Evolutionary conservation across 2,797 vertebrate species (phyloP), one percentile per base, ranked within the genome.

Genomic region (Meda fulgida): DNA sequence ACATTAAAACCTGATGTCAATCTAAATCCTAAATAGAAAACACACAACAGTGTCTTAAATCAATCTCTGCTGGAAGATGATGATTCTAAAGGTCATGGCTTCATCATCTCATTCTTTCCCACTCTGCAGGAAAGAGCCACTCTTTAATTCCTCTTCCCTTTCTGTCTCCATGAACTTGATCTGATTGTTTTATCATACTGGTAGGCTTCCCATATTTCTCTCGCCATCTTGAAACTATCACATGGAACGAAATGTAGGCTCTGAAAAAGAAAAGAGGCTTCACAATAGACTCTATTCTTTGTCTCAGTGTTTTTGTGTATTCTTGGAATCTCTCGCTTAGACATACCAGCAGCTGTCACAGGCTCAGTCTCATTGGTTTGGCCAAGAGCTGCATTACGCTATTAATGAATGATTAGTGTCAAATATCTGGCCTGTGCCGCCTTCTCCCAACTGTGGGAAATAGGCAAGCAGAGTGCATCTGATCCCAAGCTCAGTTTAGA

Each of bases 361-460:
- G 89, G 91, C 91, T 55, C 89, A 90, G 88, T 88, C 82, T 86
- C 83, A 90, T 89, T 93, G 92, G 90, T 83, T 84, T 63, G 58
- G 86, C 60, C 67, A 84, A 86, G 84, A 91, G 87, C 89, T 89
- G 92, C 87, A 92, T 93, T 93, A 90, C 91, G 88, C 93, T 92
- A 94, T 94, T 94, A 95, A 95, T 95, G 94, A 94, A 89, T 95
- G 94, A 95, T 95, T 95, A 95, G 95, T 95, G 94, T 96, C 95
- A 95, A 90, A 94, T 96, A 93, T 94, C 95, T 92, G 89, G 92
- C 91, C 88, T 78, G 89, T 90, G 89, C 92, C 73, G 86, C 91
- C 87, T 83, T 85, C 84, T 90, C 87, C 91, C 60, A 87, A 94
- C 92, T 95, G 94, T 96, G 95, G 95, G 95, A 96, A 96, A 94